Evolutionary conservation across 2,888 invertebrate species (phyloP), one percentile per base, ranked within the genome.

Genomic region (Apotomis turbidana): DNA sequence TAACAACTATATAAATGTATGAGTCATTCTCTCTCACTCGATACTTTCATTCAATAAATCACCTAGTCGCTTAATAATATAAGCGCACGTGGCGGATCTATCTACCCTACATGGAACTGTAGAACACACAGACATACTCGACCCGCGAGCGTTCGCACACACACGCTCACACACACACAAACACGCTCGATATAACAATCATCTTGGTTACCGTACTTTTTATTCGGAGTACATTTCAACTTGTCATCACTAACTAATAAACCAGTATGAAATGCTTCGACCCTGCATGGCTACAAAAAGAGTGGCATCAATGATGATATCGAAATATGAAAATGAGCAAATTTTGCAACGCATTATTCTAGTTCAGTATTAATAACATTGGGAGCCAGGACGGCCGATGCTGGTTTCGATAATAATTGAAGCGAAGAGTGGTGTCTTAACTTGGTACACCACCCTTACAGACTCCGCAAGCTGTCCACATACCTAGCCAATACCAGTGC

Each of bases 111-210:
- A 66, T 66, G 66, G 66, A 66, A 66, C 54, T 41, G 41, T 44
- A 27, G 27, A 5, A 12, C 38, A 64, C n/a, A 6, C 46, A 61
- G 15, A 58, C 68, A 13, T 66, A 62, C 71, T 71, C 67, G 67
- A 51, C 67, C 67, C 57, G 67, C 71, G 67, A 68, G 71, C 61
- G 61, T 67, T 10, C n/a, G n/a, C 55, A 69, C 63, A 59, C 68
- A 44, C 44, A 15, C 27, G 27, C 27, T 27, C 68, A 68, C 51
- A 52, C 15, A 52, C 15, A 57, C 15, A 49, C 36, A 67, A 27
- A 36, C 38, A 51, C 63, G 13, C 38, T 38, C 55, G 38, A 61
- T 71, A 71, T 71, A 67, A 71, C 71, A 62, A 71, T 71, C 71
- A 58, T 68, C 51, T 61, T 67, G 0, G 36, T 60, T 51, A 51